Conservation (phyloP, 2,797 vertebrate species). For the Cirrhinus mrigala region DNA sequence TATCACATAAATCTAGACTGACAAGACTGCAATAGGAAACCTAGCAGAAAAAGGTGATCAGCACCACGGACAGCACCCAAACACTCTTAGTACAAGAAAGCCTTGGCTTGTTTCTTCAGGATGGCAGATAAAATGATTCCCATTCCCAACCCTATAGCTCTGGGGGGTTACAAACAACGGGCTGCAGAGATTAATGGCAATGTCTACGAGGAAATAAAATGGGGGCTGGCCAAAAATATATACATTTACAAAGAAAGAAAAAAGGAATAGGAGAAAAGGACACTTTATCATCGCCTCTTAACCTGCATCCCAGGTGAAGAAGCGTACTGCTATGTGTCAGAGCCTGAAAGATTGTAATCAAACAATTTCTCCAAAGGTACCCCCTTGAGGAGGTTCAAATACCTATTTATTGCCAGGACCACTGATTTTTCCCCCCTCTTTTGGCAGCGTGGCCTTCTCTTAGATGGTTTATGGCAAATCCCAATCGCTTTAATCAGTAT, state of each 20-base stretch:
- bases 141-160: slow-evolving; percentile 12
- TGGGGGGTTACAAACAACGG: slow-evolving; percentile 4
- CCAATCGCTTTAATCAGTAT: slow-evolving; percentile 33
- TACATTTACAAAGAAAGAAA: slow-evolving; percentile 48
- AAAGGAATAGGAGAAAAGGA: slow-evolving; percentile 30
- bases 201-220: slow-evolving; percentile 48
- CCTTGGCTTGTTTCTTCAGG: slow-evolving; percentile 5
- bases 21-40: not conserved
- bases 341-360: slow-evolving; percentile 47
- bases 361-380: slow-evolving; percentile 45
- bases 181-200: slow-evolving; percentile 54
- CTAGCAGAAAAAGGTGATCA: slow-evolving; percentile 33
- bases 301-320: slow-evolving; percentile 18
- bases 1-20: not conserved
- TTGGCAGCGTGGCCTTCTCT: slow-evolving; percentile 31
- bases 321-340: slow-evolving; percentile 31
- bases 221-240: slow-evolving; percentile 50
- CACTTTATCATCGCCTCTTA: slow-evolving; percentile 47
- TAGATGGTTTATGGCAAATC: slow-evolving; percentile 36
- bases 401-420: slow-evolving; percentile 50
- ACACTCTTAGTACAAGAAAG: slow-evolving; percentile 5
- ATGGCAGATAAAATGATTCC: slow-evolving; percentile 46
- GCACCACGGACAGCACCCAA: slow-evolving; percentile 50
- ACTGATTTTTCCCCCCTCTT: not conserved
- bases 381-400: slow-evolving; percentile 35